A percentile compares a stretch with the other conserved stretches of the same genome.
Conservation (phyloP, 2,888 invertebrate genomes). For the Lottia gigantea region DNA sequence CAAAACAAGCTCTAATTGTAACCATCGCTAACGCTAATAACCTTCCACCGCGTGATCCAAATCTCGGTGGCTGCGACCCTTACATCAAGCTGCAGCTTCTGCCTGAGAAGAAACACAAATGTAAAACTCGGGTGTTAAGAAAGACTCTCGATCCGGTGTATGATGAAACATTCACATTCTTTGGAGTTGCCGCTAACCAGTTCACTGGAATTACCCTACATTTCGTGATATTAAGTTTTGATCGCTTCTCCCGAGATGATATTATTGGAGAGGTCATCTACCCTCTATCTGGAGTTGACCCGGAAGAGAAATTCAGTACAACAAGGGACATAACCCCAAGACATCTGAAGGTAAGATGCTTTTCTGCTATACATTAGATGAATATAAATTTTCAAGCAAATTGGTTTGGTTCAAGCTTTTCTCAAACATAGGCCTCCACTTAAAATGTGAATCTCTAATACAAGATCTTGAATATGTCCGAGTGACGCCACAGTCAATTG, state of each 20-base stretch:
- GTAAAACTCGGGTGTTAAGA: conserved; percentile 93
- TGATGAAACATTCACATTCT: conserved; percentile 99
- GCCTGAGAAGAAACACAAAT: conserved; percentile 97
- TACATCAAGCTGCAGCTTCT: conserved; percentile 97
- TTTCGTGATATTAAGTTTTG: conserved; percentile 75
- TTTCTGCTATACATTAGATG: neutral
- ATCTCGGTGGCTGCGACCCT: conserved; percentile 88
- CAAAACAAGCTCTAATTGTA: conserved; percentile 90
- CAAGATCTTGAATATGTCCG: too few relatives aligned
- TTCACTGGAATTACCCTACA: conserved; percentile 89
- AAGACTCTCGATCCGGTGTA: conserved; percentile 96
- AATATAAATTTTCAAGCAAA: too few relatives aligned
- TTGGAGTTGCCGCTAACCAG: conserved; percentile 80
- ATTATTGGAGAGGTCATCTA: conserved; percentile 97
- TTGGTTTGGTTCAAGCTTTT: too few relatives aligned
- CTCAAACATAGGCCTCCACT: too few relatives aligned
- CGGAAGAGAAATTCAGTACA: conserved; percentile 69
- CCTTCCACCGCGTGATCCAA: conserved; percentile 84
- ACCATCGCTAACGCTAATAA: conserved; percentile 91
- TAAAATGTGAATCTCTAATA: too few relatives aligned
- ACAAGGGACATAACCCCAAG: conserved; percentile 91
- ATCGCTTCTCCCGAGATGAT: conserved; percentile 97
- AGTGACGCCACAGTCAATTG: too few relatives aligned
- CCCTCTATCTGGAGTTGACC: conserved; percentile 59
- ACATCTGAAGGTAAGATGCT: conserved; percentile 82